Base-by-base conservation (phyloP, 2,888 invertebrate genomes). In the Mylabris sibirica region DNA sequence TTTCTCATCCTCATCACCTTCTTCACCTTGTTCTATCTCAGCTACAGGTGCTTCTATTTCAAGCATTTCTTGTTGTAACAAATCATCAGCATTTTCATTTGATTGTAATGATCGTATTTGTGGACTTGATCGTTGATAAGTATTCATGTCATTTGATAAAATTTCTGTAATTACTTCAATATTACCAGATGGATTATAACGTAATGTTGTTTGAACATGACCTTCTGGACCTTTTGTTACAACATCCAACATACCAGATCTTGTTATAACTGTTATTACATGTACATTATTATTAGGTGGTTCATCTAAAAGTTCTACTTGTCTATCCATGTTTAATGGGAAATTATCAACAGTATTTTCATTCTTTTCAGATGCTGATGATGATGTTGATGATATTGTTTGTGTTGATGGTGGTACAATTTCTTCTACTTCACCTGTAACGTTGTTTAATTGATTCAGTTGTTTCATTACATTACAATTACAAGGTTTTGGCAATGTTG, bases 221-320 rank as follows among this genome's bases (percentile, higher is more conserved):
- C 84, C 84, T n/a, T 74, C 77, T 0, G 84, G 83, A 26, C 84
- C 84, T 77, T 84, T 83, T 0, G 85, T 84, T 3, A 79, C 76
- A 2, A 85, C 80, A 72, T 84, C 83, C 49, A 85, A 68, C 44
- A 77, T 79, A 26, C 85, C 85, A n/a, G 81, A 80, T 44, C 72
- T 72, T n/a, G 83, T 82, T 5, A 83, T 74, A 14, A 81, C 81
- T 3, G 84, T 84, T 1, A 82, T 83, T 4, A 84, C 73, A 59
- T 82, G 78, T 17, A 83, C 72, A 26, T 76, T 82, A 26, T 76
- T 82, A 59, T 78, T 71, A 4, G 80, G 76, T 17, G 79, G 76
- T 65, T 77, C 76, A 11, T 78, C 76, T 14, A 79, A 63, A 24
- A 77, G 67, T n/a, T 77, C 78, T 20, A 76, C 74, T 61, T 75